Evolutionary conservation across 1,140 invertebrate species (phyloP), one percentile per base, ranked within the genome.

Genomic region (Drosophila yakuba): DNA sequence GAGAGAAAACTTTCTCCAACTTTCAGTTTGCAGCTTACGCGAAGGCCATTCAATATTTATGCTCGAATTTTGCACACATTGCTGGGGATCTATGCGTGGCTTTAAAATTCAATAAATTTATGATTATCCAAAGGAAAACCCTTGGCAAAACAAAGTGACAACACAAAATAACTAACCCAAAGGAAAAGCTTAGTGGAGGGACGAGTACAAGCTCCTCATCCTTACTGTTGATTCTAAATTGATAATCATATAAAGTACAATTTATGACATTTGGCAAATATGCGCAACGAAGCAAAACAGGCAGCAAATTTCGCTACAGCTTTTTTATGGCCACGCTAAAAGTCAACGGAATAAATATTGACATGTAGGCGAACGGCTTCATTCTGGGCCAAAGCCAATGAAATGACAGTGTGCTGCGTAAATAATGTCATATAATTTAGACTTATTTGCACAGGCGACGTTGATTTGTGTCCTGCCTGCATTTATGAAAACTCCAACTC

Each of bases 91-190:
- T 52, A 57, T 62, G 47, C 38, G 32, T 48, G 63, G 72, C 69
- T 88, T 84, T 78, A 89, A 89, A 88, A 89, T 90, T 80, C 84
- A 88, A 88, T 89, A 88, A 89, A 89, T 90, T 80, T 88, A 89
- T 90, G 84, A 88, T 89, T 84, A 80, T 89, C 55, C 51, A 20
- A 56, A 64, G 68, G 67, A 54, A 48, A 44, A 44, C 23, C 52
- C 48, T 52, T 45, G 62, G 59, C 25, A 72, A 71, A 61, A 62
- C 43, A 47, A 73, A 74, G 60, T 69, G 62, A 47, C 58, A 72
- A 59, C 78, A 56, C 41, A 50, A 32, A 32, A 52, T 59, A 74
- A 64, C 51, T 57, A 74, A 78, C 45, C 45, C 50, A 50, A 50
- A 45, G 58, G 43, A 43, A 60, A 45, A 48, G 25, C 59, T 54